phyloP scores from a whole-genome alignment of 2,797 vertebrate genomes.

The Ispidina picta region DNA sequence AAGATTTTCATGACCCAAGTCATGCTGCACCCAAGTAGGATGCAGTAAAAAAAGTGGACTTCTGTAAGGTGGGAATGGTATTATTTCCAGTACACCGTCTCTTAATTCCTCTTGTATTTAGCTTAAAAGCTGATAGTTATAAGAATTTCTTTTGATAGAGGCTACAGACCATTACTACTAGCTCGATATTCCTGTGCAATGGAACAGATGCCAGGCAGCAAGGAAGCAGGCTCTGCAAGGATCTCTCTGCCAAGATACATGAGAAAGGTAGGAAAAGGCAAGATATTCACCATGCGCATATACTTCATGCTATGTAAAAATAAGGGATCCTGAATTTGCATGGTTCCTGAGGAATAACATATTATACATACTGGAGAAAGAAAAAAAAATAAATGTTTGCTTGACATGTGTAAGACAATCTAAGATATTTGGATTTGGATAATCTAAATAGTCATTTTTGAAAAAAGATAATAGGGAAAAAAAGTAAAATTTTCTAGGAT shows the following conservation, averaged over 20 bases:
- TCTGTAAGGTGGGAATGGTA: neutral
- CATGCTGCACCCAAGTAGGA: neutral
- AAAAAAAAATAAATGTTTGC: neutral
- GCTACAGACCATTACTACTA: neutral
- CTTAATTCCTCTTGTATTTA: neutral
- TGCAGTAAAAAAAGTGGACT: neutral
- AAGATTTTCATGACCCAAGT: neutral
- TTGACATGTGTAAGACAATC: neutral
- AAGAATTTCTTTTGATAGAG: neutral
- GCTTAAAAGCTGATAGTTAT: neutral
- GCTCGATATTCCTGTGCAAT: neutral
- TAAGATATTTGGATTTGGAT: neutral
- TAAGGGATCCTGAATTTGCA: neutral
- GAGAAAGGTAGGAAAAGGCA: neutral
- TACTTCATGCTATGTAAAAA: neutral
- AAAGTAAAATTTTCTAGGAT: neutral
- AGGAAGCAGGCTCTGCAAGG: neutral
- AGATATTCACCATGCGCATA: neutral
- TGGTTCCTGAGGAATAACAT: neutral
- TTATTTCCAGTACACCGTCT: neutral
- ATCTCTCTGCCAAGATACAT: neutral
- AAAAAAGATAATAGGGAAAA: neutral
- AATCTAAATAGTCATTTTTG: neutral
- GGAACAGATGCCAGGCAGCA: neutral
- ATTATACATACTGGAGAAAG: neutral